Percentiles rank a stretch among this genome's conserved stretches.
Evolutionary conservation across 2,113 vertebrate genomes (phyloP).

Genomic region (Actenoides lindsayi): DNA sequence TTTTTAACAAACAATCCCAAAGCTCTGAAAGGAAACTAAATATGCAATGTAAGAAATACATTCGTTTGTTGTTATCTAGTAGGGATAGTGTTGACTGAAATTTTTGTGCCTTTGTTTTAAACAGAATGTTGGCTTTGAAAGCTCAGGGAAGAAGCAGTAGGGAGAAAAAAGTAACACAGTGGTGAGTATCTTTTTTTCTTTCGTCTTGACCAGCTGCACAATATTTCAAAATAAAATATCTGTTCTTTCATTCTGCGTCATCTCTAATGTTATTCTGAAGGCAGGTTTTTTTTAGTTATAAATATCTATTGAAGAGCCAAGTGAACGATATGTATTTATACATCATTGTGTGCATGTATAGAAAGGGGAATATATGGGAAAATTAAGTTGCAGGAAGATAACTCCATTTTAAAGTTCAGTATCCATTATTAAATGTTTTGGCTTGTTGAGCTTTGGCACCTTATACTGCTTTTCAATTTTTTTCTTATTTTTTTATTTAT

Average conservation of each 20-base stretch:
- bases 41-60: neutral
- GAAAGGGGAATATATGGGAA: neutral
- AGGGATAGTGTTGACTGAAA: neutral
- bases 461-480: neutral
- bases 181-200: slow-evolving; percentile 71
- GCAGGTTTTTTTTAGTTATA: neutral
- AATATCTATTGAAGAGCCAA: neutral
- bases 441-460: neutral
- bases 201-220: neutral
- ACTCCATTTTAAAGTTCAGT: neutral
- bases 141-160: slow-evolving; percentile 81
- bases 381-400: neutral
- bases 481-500: neutral
- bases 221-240: neutral
- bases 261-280: neutral
- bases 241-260: neutral
- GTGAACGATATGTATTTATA: neutral
- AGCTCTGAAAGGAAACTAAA: neutral
- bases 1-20: neutral
- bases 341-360: neutral
- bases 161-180: slow-evolving; percentile 72
- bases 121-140: slow-evolving; percentile 82
- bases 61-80: neutral
- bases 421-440: neutral
- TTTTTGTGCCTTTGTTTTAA: slow-evolving; percentile 47